These are phyloP conservation scores for Oxyscelio sp. DNA, from an alignment of 2,888 invertebrate genomes.

Conservation along the genomic window DNA sequence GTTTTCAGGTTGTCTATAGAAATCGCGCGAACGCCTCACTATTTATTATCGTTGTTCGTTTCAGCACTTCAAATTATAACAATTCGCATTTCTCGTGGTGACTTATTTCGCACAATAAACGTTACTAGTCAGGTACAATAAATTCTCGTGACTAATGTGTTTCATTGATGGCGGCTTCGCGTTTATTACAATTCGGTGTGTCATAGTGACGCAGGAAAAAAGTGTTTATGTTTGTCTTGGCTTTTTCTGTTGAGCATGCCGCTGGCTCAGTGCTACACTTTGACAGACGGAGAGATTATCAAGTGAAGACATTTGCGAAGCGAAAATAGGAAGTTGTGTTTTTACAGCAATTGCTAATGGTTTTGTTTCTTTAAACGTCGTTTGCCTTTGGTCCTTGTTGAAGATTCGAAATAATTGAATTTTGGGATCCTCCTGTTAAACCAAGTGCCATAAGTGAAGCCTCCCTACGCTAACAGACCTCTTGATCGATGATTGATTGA, in stretches of 20 bases:
- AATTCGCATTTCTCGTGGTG: constrained; percentile 13
- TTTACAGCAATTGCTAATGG: too few relatives aligned
- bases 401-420: too few relatives aligned
- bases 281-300: neutral
- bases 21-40: constrained; percentile 3
- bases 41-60: constrained; percentile 44
- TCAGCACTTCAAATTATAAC: constrained; percentile 17
- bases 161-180: constrained; percentile 51
- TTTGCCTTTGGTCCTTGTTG: neutral
- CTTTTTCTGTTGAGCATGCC: neutral
- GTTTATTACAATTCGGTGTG: constrained; percentile 23
- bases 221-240: neutral
- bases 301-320: neutral
- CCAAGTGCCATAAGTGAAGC: too few relatives aligned
- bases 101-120: constrained; percentile 46
- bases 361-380: neutral
- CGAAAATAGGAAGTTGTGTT: neutral
- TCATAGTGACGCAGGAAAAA: constrained; percentile 7
- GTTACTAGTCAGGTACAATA: constrained; percentile 56
- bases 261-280: neutral
- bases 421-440: too few relatives aligned
- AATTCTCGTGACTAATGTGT: constrained; percentile 58
- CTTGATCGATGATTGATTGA: constrained; percentile 47
- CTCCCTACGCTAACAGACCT: constrained; percentile 23
- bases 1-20: constrained; percentile 25